Evolutionary conservation across 2,888 invertebrate genomes (phyloP).

Genomic region (Stenichneumon culpator): DNA sequence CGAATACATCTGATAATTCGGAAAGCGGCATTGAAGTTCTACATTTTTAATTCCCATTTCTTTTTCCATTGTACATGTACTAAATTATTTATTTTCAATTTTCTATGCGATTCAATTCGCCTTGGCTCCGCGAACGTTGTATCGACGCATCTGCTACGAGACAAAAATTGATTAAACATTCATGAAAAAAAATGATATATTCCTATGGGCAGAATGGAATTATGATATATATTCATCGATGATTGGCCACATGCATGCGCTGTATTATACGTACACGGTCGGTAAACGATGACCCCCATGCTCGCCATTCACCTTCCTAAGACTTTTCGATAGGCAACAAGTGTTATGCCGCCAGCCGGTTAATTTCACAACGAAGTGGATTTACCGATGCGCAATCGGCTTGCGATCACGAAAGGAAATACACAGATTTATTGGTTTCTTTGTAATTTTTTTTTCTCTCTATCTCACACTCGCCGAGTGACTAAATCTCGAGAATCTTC

Average conservation of each 20-base stretch:
- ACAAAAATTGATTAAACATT: background rate
- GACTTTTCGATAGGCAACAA: background rate
- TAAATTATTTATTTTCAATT: background rate
- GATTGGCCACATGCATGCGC: background rate
- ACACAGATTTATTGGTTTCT: background rate
- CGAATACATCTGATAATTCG: too few relatives aligned
- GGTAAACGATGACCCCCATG: slow-evolving; percentile 83
- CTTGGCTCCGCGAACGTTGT: background rate
- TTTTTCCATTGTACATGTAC: too few relatives aligned
- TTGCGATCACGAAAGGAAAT: background rate
- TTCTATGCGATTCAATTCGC: background rate
- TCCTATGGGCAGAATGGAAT: too few relatives aligned
- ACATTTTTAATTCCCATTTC: background rate
- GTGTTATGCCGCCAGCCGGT: background rate
- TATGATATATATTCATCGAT: background rate
- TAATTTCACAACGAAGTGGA: background rate
- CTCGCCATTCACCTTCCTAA: slow-evolving; percentile 78
- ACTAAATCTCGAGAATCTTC: slow-evolving; percentile 76
- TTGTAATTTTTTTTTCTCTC: background rate
- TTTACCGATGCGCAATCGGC: slow-evolving; percentile 17
- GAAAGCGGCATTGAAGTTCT: too few relatives aligned
- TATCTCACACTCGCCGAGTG: background rate
- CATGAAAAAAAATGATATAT: background rate
- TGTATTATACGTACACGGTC: slow-evolving; percentile 79
- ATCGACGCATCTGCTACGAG: background rate